Conservation (phyloP, 2,888 invertebrate genomes). For the Synanthedon formicaeformis region DNA sequence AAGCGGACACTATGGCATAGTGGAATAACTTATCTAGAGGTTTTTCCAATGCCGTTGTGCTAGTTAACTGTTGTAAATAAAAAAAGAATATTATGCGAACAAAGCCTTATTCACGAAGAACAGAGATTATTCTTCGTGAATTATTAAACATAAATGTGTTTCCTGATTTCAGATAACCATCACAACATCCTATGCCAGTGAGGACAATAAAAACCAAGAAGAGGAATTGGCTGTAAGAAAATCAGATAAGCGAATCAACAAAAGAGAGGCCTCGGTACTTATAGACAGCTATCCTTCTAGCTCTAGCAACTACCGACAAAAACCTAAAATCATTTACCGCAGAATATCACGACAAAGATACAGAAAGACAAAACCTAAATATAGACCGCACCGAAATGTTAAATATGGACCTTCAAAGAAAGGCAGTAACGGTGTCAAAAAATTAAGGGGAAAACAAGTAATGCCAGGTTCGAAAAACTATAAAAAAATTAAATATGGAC, state of each 20-base stretch:
- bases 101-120: no score
- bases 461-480: conserved; percentile 10
- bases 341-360: conserved; percentile 26
- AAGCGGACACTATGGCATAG: no score
- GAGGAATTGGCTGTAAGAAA: conserved; percentile 17
- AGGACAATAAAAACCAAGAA: conserved; percentile 11
- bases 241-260: conserved; percentile 16
- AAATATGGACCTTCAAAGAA: conserved; percentile 20
- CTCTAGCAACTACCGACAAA: conserved; percentile 18
- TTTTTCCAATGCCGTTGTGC: no score
- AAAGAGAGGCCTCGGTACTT: conserved; percentile 38
- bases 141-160: neutral
- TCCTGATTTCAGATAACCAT: conserved; percentile 44
- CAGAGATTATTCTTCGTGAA: no score
- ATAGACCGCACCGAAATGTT: conserved; percentile 17
- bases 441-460: neutral
- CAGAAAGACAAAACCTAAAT: conserved; percentile 22
- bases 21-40: no score
- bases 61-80: no score
- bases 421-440: neutral
- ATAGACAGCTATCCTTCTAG: conserved; percentile 33
- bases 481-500: conserved; percentile 23
- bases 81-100: no score
- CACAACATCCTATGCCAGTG: conserved; percentile 24
- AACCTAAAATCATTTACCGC: conserved; percentile 39